phyloP scores from a whole-genome alignment of 1,140 invertebrate species.

The Drosophila triauraria region DNA sequence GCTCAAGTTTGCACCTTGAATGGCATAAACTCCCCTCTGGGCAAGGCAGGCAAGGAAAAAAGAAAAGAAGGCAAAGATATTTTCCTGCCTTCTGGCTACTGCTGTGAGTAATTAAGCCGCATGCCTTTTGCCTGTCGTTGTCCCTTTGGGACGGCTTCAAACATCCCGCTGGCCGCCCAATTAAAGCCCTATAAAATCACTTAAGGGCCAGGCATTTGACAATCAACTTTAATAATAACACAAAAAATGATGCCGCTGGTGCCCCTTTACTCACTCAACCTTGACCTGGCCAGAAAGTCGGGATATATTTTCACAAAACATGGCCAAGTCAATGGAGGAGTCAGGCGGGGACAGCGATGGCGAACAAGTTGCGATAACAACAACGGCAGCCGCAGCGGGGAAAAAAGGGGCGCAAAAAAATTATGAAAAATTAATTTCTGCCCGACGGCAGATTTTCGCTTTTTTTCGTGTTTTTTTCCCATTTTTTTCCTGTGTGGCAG shows the following conservation, averaged over 20 bases:
- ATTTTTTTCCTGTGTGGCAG: constrained; percentile 27
- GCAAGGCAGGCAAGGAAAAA: neutral
- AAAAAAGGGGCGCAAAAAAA: constrained; percentile 77
- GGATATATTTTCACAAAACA: constrained; percentile 54
- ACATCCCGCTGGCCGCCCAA: constrained; percentile 52
- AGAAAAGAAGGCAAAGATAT: constrained; percentile 24
- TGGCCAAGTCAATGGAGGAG: constrained; percentile 40
- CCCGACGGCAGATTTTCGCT: constrained; percentile 69
- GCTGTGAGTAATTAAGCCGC: constrained; percentile 75
- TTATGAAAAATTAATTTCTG: constrained; percentile 84
- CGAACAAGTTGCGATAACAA: constrained; percentile 79
- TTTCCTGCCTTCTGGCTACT: constrained; percentile 47
- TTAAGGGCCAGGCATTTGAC: constrained; percentile 73
- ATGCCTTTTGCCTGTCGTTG: constrained; percentile 51
- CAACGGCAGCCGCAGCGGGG: constrained; percentile 37
- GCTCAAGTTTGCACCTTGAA: constrained; percentile 57
- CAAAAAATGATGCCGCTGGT: constrained; percentile 28
- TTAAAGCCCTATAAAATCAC: constrained; percentile 81
- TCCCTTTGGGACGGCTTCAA: constrained; percentile 57
- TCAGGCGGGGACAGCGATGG: constrained; percentile 22
- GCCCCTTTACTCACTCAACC: constrained; percentile 50
- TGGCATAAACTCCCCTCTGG: constrained; percentile 19
- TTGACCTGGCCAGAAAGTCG: constrained; percentile 62
- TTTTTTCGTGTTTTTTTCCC: constrained; percentile 33
- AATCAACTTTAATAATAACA: constrained; percentile 81